Evolutionary conservation across 2,797 vertebrate species (phyloP).

Genomic region (Chanos chanos): DNA sequence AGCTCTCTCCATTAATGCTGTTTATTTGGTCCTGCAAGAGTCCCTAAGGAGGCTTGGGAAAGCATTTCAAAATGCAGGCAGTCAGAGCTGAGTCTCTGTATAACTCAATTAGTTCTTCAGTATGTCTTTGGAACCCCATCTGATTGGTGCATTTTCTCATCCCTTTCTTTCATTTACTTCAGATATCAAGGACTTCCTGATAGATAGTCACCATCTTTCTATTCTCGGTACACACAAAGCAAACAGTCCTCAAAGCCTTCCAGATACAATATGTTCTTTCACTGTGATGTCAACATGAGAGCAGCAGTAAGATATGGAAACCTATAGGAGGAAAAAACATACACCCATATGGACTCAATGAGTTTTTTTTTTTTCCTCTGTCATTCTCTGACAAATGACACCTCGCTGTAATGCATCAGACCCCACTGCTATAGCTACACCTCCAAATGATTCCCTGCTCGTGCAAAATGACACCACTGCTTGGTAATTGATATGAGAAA

Average conservation of each 20-base stretch:
- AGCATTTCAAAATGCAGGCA: constrained; percentile 51
- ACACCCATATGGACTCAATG: too few relatives aligned
- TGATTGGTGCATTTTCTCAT: constrained; percentile 24
- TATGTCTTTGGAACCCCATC: constrained; percentile 50
- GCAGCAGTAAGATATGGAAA: background rate
- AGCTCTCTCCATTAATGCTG: constrained; percentile 60
- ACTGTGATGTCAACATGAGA: background rate
- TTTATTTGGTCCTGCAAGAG: constrained; percentile 49
- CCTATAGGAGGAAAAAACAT: background rate
- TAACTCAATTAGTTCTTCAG: constrained; percentile 58
- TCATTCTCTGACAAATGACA: too few relatives aligned
- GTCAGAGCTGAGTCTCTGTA: constrained; percentile 55
- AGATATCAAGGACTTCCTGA: constrained; percentile 46
- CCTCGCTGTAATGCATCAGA: constrained; percentile 8
- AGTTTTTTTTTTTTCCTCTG: too few relatives aligned
- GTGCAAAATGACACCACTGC: constrained; percentile 17
- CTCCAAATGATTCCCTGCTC: constrained; percentile 16
- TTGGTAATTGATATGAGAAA: constrained; percentile 28
- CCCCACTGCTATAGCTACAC: constrained; percentile 1
- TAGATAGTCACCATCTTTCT: constrained; percentile 40
- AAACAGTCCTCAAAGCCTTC: constrained; percentile 23
- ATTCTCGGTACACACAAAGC: constrained; percentile 38
- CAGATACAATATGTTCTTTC: background rate
- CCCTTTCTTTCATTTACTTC: constrained; percentile 41
- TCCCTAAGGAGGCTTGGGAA: constrained; percentile 49